Evolutionary conservation across 2,113 vertebrate genomes (phyloP).

Genomic region (Nipponia nippon): DNA sequence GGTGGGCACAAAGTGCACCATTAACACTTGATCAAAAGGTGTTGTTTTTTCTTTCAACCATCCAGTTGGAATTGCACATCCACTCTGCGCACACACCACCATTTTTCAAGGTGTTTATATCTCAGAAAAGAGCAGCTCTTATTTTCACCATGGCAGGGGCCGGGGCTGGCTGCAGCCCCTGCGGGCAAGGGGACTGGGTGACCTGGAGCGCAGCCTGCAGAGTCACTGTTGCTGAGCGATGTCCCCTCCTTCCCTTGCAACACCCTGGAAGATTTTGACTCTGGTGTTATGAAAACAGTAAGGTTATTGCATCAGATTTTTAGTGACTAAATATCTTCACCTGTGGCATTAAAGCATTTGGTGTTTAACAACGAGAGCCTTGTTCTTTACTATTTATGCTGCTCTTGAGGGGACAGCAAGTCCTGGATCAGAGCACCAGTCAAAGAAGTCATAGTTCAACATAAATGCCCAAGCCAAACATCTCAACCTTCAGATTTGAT

Average conservation of each 20-base stretch:
- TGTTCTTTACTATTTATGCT: neutral
- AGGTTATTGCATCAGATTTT: neutral
- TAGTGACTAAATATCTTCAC: neutral
- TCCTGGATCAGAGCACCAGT: neutral
- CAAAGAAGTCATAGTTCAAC: neutral
- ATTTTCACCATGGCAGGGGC: neutral
- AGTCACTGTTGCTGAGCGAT: neutral
- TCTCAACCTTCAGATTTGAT: neutral
- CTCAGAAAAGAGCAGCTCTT: neutral
- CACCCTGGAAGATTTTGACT: neutral
- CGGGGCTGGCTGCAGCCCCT: neutral
- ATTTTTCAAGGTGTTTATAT: neutral
- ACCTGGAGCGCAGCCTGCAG: neutral
- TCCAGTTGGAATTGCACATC: neutral
- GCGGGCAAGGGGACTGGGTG: rapidly evolving
- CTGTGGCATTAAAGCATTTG: neutral
- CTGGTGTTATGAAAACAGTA: neutral
- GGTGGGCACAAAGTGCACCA: neutral
- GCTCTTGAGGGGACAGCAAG: neutral
- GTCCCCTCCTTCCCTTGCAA: neutral
- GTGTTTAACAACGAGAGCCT: neutral
- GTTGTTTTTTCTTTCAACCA: neutral
- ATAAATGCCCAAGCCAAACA: neutral
- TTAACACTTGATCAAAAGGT: neutral
- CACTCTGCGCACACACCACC: neutral